Evolutionary conservation across 2,113 vertebrate genomes (phyloP).

Genomic region (Notiomystis cincta): DNA sequence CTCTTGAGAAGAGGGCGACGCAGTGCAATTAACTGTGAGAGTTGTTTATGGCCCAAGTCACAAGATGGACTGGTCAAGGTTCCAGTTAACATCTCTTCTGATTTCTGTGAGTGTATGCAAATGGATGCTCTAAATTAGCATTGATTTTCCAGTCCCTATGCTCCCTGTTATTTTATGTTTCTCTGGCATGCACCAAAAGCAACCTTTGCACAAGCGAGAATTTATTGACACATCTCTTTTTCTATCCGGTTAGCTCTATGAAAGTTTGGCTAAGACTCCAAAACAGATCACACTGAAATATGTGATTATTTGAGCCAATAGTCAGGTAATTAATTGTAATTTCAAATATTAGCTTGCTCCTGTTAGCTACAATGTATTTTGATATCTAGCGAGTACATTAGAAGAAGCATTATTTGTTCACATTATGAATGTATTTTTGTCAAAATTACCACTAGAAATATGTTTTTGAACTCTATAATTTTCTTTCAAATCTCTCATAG

Average conservation of each 20-base stretch:
- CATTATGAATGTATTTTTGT: neutral
- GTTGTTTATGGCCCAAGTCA: conserved; percentile 65
- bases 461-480: neutral
- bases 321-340: neutral
- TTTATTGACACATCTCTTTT: neutral
- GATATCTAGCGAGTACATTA: neutral
- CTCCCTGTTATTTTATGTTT: neutral
- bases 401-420: neutral
- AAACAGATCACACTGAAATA: neutral
- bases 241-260: neutral
- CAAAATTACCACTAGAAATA: neutral
- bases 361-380: neutral
- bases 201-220: neutral
- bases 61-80: conserved; percentile 57
- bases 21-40: conserved; percentile 62
- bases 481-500: neutral
- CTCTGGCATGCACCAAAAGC: neutral
- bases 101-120: conserved; percentile 60
- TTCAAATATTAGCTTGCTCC: neutral
- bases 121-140: neutral
- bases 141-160: neutral
- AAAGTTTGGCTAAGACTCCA: neutral
- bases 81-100: conserved; percentile 61
- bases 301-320: neutral
- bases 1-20: conserved; percentile 45